phyloP scores from a whole-genome alignment of 37 sponge, comb jelly and placozoan species.

The Eunapius fragilis region DNA sequence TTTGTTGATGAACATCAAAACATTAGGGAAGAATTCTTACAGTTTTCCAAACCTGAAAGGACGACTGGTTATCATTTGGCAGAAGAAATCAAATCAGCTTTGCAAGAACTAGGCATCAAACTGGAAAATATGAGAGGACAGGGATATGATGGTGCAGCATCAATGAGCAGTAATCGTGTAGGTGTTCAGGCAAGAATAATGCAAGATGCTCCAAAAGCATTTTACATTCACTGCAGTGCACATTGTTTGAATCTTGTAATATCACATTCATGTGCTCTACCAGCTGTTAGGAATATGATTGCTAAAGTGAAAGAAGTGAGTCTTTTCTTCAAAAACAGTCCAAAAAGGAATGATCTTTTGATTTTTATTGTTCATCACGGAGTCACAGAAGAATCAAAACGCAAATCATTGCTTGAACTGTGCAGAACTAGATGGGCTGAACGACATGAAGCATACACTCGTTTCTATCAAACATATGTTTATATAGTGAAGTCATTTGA shows the following conservation, averaged over 20 bases:
- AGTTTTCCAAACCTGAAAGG: background rate
- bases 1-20: slow-evolving; percentile 22
- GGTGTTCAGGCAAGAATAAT: slow-evolving; percentile 48
- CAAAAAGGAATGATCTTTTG: no score
- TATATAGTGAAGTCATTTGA: no score
- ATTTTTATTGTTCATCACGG: no score
- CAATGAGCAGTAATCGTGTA: slow-evolving; percentile 24
- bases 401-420: no score
- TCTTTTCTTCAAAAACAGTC: slow-evolving; percentile 19
- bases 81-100: background rate
- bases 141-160: slow-evolving; percentile 57
- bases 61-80: slow-evolving; percentile 3
- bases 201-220: slow-evolving; percentile 44
- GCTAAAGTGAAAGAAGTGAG: slow-evolving; percentile 12
- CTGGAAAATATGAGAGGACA: slow-evolving; percentile 40
- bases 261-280: slow-evolving; percentile 36
- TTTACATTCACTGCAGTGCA: slow-evolving; percentile 63
- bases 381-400: no score
- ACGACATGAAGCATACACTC: no score
- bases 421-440: no score
- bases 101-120: slow-evolving; percentile 27
- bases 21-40: slow-evolving; percentile 6
- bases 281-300: slow-evolving; percentile 47
- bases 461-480: no score
- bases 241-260: slow-evolving; percentile 59